Evolutionary conservation across 2,888 invertebrate species (phyloP), one percentile per base, ranked within the genome.

Genomic region (Stenodera caucasica): DNA sequence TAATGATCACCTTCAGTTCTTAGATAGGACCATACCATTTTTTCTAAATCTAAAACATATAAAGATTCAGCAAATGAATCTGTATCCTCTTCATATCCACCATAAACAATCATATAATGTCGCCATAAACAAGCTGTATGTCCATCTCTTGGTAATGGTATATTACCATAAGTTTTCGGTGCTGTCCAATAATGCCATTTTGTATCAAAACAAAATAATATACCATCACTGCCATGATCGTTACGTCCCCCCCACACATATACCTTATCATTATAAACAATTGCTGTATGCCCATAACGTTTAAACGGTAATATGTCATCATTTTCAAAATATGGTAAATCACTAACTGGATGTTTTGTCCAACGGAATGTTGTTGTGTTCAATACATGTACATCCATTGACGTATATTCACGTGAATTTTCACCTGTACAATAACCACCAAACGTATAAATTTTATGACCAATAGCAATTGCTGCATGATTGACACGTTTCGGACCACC

Each of bases 211-310:
- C 90, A 88, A 74, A 89, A 94, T 0, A 97, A 82, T 23, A 85
- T 86, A 72, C 91, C 90, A 80, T 93, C 94, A 6, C 93, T 89
- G 30, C 87, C 86, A 69, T 86, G 86, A 78, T 96, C 95, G 78
- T 96, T 96, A 65, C 96, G 84, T 2, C 96, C 96, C 53, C 97
- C 96, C 94, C 95, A 97, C 72, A 97, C 86, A 75, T 90, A 94
- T 12, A 92, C 88, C 79, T 88, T 89, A 50, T 90, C 86, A 37
- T 86, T 85, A 77, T 91, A 90, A 0, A 88, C 88, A 2, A 94
- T 91, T 51, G 91, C 91, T n/a, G 96, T 92, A 77, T 97, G 96
- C 0, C 96, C 96, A 81, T 96, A 97, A 68, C 93, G 85, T 80
- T 93, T 92, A 76, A 90, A 92, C 0, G 93, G 94, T 50, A 87